A percentile compares a stretch with the other conserved stretches of the same genome.
These are phyloP conservation scores for Amaurobius ferox DNA, from an alignment of 2,888 invertebrate species.

Conservation along the genomic window DNA sequence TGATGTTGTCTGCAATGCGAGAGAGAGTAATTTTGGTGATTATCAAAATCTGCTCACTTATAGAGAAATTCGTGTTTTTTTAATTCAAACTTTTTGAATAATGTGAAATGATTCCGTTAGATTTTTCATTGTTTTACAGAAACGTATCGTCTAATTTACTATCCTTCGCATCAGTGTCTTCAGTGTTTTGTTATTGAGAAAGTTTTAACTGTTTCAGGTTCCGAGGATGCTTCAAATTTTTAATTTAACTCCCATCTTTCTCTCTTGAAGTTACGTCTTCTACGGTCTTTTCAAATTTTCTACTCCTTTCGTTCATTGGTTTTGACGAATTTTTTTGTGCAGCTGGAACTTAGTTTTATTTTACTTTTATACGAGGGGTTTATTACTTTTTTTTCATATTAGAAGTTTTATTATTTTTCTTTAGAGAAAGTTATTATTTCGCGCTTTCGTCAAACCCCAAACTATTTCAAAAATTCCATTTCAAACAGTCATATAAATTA, in stretches of 20 bases:
- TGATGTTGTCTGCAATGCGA: too few species aligned
- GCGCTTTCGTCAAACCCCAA: neutral
- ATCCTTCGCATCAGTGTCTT: neutral
- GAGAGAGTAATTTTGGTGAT: too few species aligned
- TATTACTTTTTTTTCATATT: neutral
- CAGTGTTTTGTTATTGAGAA: neutral
- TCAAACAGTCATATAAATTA: neutral
- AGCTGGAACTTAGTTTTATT: neutral
- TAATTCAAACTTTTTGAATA: too few species aligned
- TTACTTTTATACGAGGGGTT: neutral
- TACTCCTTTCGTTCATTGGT: neutral
- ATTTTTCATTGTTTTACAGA: neutral
- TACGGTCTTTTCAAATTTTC: neutral
- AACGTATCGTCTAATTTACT: neutral
- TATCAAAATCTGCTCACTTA: too few species aligned
- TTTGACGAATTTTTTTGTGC: neutral
- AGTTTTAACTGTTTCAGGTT: neutral
- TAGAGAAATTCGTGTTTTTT: too few species aligned
- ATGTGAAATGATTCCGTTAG: neutral
- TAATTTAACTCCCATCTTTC: neutral
- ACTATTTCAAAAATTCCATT: conserved; percentile 1
- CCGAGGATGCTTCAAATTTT: neutral
- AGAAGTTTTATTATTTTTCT: neutral
- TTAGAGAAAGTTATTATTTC: neutral
- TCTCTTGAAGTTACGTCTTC: neutral